These are phyloP conservation scores for Leptonema lineaticorne DNA, from an alignment of 1,140 invertebrate species.

Conservation along the genomic window DNA sequence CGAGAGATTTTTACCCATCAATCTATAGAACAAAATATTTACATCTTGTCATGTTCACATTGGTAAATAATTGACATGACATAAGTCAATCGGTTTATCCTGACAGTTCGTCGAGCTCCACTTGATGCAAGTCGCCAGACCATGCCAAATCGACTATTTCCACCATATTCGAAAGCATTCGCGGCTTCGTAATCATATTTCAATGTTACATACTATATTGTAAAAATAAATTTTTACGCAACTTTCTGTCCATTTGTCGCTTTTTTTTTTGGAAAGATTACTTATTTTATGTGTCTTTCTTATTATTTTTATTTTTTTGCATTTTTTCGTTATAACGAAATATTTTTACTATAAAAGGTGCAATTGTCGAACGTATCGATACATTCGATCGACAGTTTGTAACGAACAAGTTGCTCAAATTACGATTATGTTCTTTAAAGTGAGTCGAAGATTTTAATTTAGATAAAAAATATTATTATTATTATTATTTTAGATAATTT, in stretches of 20 bases:
- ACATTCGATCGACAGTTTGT: constrained; percentile 16
- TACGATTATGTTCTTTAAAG: constrained; percentile 24
- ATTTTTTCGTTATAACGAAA: too few species aligned
- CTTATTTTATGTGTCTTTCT: background rate
- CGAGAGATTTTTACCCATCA: too few species aligned
- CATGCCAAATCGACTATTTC: constrained; percentile 10
- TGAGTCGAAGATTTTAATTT: background rate
- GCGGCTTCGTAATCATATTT: constrained; percentile 12
- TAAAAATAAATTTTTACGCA: constrained; percentile 2
- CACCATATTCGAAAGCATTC: constrained; percentile 13
- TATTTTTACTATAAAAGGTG: constrained; percentile 24
- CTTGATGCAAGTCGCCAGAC: constrained; percentile 1
- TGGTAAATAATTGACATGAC: background rate
- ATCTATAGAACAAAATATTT: too few species aligned
- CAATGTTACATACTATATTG: constrained; percentile 26
- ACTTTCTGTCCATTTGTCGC: background rate
- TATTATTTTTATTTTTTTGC: too few species aligned
- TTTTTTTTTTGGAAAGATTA: background rate
- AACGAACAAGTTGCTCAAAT: background rate
- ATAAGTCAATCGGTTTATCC: constrained; percentile 5
- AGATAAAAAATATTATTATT: background rate
- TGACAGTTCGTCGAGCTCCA: constrained; percentile 17
- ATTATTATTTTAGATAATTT: background rate
- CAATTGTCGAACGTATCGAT: background rate
- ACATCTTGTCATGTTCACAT: too few species aligned